Conservation (phyloP, 1,140 invertebrate species). For the Lepidurus apus region DNA sequence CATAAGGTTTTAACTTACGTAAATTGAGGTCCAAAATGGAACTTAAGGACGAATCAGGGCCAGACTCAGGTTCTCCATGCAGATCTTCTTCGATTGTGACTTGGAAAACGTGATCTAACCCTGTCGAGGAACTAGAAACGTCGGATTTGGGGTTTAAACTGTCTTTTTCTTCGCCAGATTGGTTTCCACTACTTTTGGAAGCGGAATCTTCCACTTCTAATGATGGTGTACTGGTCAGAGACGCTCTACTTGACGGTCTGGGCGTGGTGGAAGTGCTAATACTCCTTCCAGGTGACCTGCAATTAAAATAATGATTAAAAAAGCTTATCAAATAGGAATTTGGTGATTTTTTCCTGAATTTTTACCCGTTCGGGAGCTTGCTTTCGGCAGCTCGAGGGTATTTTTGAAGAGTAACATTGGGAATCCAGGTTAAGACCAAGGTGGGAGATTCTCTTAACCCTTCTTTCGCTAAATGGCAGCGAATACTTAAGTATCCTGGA, state of each 20-base stretch:
- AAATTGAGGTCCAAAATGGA: neutral
- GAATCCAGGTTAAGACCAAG: slow-evolving; percentile 86
- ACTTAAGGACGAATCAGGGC: neutral
- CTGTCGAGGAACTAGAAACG: slow-evolving; percentile 30
- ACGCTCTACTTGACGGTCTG: slow-evolving; percentile 34
- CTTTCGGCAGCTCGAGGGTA: slow-evolving; percentile 54
- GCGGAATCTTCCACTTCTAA: slow-evolving; percentile 23
- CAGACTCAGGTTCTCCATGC: neutral
- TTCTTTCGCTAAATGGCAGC: slow-evolving; percentile 59
- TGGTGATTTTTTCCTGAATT: slow-evolving; percentile 34
- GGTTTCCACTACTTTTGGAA: neutral
- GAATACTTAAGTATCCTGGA: slow-evolving; percentile 84
- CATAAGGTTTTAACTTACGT: neutral
- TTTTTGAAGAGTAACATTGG: slow-evolving; percentile 79
- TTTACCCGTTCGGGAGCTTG: slow-evolving; percentile 36
- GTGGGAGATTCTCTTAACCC: slow-evolving; percentile 65
- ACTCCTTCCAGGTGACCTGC: slow-evolving; percentile 27
- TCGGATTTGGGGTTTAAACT: slow-evolving; percentile 31
- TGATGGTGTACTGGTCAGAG: slow-evolving; percentile 37
- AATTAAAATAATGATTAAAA: neutral
- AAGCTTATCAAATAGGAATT: slow-evolving; percentile 21
- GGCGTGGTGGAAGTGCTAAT: slow-evolving; percentile 30
- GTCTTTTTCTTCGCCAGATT: slow-evolving; percentile 35
- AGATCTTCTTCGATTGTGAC: neutral
- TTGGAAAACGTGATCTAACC: neutral